Evolutionary conservation across 2,888 invertebrate species (phyloP).

Genomic region (Nomada lathburiana): DNA sequence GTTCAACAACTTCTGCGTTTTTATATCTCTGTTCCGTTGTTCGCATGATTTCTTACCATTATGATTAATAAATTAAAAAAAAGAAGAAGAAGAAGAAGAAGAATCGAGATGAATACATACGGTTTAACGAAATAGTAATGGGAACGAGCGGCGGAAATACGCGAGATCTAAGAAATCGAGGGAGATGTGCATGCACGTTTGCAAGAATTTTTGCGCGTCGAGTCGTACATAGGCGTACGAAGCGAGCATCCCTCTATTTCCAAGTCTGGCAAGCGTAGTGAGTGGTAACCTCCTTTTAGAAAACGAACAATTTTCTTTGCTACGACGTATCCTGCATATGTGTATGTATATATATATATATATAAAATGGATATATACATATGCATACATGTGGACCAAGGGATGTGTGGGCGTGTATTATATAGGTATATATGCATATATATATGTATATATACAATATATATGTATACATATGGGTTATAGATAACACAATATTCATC

Average conservation of each 20-base stretch:
- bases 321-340: conserved; percentile 70
- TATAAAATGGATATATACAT: conserved; percentile 37
- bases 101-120: neutral
- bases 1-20: neutral
- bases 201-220: conserved; percentile 79
- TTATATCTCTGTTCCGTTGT: neutral
- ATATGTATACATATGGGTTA: conserved; percentile 53
- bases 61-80: neutral
- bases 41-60: neutral
- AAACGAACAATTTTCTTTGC: conserved; percentile 66
- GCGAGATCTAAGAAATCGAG: conserved; percentile 81
- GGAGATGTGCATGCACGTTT: conserved; percentile 84
- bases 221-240: conserved; percentile 81
- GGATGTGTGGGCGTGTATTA: conserved; percentile 58
- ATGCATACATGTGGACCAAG: conserved; percentile 50
- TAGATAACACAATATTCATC: conserved; percentile 75
- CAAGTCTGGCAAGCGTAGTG: conserved; percentile 83
- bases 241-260: conserved; percentile 84
- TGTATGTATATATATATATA: conserved; percentile 19
- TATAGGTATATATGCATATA: conserved; percentile 64
- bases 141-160: conserved; percentile 67
- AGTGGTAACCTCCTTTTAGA: conserved; percentile 75
- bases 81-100: neutral
- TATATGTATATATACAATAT: conserved; percentile 54
- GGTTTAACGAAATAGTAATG: neutral